Evolutionary conservation across 2,888 invertebrate species (phyloP), one percentile per base, ranked within the genome.

Genomic region (Thyatira batis): DNA sequence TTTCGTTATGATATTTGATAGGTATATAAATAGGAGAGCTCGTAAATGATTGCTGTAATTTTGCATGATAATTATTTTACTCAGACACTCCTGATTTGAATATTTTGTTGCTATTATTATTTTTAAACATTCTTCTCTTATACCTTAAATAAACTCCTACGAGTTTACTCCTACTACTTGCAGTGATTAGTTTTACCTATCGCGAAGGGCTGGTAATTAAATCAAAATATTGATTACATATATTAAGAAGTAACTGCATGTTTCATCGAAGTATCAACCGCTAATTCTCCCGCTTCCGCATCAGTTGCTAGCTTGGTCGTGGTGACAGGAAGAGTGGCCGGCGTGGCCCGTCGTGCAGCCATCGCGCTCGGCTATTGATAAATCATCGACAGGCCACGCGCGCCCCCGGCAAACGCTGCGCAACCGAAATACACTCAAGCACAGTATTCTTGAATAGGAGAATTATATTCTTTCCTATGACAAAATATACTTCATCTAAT

Each of bases 311-410:
- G 17, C 69, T 80, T 74, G 66, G 49, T 49, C 48, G 48, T 45
- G 52, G 55, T 53, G 73, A 65, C 76, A 82, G 82, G 83, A 88
- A 87, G 85, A 85, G 79, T 82, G 82, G 78, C 73, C 74, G 73
- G 72, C 72, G 63, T 67, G 67, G 76, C 62, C 71, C 77, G 86
- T 85, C 86, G 86, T 85, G 87, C 87, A 74, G 76, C 80, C 80
- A 83, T 85, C 84, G 81, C 78, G 80, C 76, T 70, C 73, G 68
- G 78, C 82, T 84, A 78, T 87, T 87, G 87, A 89, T 90, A 89
- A 89, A 89, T 87, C 88, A 88, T 87, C 83, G 83, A 77, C 83
- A 73, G 74, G 82, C 83, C 89, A 88, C 88, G 89, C 89, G 90
- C 89, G 88, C 89, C 85, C 74, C 80, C 82, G 85, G 78, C 78